Evolutionary conservation across 2,113 vertebrate species (phyloP).

Genomic region (Malurus melanocephalus): DNA sequence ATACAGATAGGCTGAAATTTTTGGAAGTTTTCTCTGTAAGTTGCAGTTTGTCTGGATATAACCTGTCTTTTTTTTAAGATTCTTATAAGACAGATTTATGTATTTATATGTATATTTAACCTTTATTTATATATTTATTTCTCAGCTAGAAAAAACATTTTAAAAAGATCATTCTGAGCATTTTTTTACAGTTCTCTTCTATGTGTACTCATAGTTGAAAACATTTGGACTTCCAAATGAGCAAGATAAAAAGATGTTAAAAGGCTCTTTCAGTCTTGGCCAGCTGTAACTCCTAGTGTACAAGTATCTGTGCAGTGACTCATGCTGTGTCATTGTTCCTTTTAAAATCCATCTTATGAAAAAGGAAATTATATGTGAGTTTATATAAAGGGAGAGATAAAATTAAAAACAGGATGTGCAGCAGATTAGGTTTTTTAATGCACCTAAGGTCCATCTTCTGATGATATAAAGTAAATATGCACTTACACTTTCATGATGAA

Average conservation of each 20-base stretch:
- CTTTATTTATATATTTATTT: not conserved
- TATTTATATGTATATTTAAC: not conserved
- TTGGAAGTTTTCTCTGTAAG: not conserved
- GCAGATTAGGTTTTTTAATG: not conserved
- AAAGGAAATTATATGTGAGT: not conserved
- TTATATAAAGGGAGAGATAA: not conserved
- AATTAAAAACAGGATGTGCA: not conserved
- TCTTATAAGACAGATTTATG: not conserved
- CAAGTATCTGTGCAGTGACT: conserved; percentile 12
- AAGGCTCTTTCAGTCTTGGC: not conserved
- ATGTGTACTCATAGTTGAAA: not conserved
- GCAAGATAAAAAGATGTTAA: not conserved
- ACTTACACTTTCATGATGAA: not conserved
- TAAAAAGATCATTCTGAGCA: not conserved
- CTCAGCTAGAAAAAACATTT: not conserved
- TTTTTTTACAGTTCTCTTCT: not conserved
- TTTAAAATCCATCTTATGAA: not conserved
- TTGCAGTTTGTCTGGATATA: not conserved
- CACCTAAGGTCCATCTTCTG: not conserved
- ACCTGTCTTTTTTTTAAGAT: not conserved
- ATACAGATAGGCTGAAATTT: not conserved
- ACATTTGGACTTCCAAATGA: not conserved
- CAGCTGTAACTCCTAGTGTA: not conserved
- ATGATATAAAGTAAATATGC: not conserved
- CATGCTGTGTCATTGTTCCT: not conserved